phyloP scores from a whole-genome alignment of 2,888 invertebrate genomes.

The Drosophila recens region DNA sequence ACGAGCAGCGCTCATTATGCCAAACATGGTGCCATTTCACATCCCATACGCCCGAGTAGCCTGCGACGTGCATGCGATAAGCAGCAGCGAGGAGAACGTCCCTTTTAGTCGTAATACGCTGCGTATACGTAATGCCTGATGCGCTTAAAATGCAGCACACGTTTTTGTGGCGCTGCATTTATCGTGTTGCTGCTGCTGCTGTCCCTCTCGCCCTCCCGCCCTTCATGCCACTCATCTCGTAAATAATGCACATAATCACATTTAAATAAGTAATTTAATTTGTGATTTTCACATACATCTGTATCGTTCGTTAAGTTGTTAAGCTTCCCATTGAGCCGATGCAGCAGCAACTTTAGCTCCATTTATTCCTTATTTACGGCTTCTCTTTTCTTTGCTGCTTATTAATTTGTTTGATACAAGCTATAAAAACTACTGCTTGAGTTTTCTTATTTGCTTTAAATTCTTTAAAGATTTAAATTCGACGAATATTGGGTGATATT shows the following conservation, averaged over 20 bases:
- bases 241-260: conserved; percentile 80
- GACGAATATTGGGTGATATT: no score
- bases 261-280: conserved; percentile 80
- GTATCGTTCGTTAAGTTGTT: conserved; percentile 56
- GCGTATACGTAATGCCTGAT: conserved; percentile 70
- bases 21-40: conserved; percentile 64
- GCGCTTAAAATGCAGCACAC: conserved; percentile 69
- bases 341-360: neutral
- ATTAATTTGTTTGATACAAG: neutral
- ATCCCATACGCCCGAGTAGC: conserved; percentile 58
- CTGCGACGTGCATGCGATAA: conserved; percentile 75
- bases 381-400: neutral
- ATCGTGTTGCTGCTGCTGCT: conserved; percentile 38
- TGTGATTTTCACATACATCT: conserved; percentile 71
- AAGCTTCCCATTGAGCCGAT: conserved; percentile 26
- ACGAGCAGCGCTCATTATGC: conserved; percentile 71
- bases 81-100: conserved; percentile 47
- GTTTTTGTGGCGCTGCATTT: conserved; percentile 73
- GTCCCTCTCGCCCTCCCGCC: conserved; percentile 6
- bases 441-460: neutral
- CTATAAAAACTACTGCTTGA: neutral
- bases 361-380: neutral
- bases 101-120: conserved; percentile 65
- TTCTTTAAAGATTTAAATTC: no score
- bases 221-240: conserved; percentile 37